phyloP scores from a whole-genome alignment of 2,797 vertebrate genomes.

The Peromyscus eremicus region DNA sequence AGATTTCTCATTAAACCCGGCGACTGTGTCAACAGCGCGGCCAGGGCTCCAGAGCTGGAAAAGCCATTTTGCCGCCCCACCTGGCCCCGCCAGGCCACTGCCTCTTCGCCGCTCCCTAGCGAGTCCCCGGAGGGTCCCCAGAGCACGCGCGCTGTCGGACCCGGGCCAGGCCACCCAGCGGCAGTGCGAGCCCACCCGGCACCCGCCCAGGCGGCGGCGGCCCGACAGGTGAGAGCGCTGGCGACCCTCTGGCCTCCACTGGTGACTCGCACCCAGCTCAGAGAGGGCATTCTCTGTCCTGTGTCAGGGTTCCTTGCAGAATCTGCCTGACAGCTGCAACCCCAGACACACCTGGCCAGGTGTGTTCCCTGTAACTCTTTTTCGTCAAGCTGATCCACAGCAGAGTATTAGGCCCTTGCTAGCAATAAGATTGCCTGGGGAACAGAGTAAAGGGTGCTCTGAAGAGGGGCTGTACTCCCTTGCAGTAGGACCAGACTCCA shows the following conservation, averaged over 20 bases:
- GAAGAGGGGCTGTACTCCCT: no score
- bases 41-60: constrained; percentile 89
- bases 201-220: not conserved
- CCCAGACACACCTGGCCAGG: not conserved
- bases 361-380: not conserved
- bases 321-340: not conserved
- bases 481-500: not conserved
- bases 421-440: not conserved
- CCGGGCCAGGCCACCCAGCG: not conserved
- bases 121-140: constrained; percentile 5
- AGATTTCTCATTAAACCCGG: constrained; percentile 93
- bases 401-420: not conserved
- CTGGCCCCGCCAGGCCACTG: constrained; percentile 66
- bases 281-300: not conserved
- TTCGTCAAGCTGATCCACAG: not conserved
- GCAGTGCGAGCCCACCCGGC: constrained; percentile 2
- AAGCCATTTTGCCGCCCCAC: constrained; percentile 83
- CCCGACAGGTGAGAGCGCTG: not conserved
- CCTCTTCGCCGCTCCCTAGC: constrained; percentile 55
- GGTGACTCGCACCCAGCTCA: not conserved
- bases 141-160: not conserved
- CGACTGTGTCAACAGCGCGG: constrained; percentile 92
- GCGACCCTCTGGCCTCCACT: not conserved
- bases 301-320: not conserved
- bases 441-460: not conserved